Percentiles rank a stretch among this genome's conserved stretches.
Conservation (phyloP, 2,888 invertebrate species). For the Unio pictorum region DNA sequence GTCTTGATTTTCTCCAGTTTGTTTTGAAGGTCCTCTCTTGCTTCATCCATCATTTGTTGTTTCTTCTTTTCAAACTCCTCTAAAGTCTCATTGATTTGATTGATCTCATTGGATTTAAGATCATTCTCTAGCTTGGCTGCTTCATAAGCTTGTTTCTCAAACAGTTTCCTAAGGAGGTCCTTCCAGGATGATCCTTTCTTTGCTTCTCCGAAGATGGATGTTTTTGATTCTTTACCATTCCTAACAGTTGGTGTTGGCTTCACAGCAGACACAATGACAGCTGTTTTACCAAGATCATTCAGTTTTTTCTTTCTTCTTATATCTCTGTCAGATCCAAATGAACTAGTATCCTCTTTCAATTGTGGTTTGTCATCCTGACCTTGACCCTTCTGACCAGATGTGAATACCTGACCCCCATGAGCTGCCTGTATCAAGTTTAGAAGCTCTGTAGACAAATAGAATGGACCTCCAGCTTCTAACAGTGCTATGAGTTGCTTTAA, state of each 20-base stretch:
- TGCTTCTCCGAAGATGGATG: conserved; percentile 8
- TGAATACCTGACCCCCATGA: conserved; percentile 22
- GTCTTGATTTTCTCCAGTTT: conserved; percentile 51
- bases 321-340: conserved; percentile 8
- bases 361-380: conserved; percentile 17
- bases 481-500: conserved; percentile 65
- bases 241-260: not conserved
- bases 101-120: conserved; percentile 58
- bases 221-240: conserved; percentile 2
- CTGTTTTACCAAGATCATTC: conserved; percentile 14
- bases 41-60: conserved; percentile 48
- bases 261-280: not conserved
- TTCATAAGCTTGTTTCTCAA: conserved; percentile 67
- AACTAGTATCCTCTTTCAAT: conserved; percentile 11
- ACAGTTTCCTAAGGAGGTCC: conserved; percentile 54
- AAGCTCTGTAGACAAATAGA: conserved; percentile 59
- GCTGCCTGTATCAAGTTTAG: conserved; percentile 55
- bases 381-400: conserved; percentile 2
- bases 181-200: conserved; percentile 23
- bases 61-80: conserved; percentile 62
- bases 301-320: conserved; percentile 24
- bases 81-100: conserved; percentile 53
- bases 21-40: conserved; percentile 47
- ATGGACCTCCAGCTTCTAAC: conserved; percentile 66
- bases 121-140: conserved; percentile 66